Percentiles rank a stretch among this genome's conserved stretches.
These are phyloP conservation scores for Ischnura elegans DNA, from an alignment of 2,888 invertebrate genomes.

Conservation along the genomic window DNA sequence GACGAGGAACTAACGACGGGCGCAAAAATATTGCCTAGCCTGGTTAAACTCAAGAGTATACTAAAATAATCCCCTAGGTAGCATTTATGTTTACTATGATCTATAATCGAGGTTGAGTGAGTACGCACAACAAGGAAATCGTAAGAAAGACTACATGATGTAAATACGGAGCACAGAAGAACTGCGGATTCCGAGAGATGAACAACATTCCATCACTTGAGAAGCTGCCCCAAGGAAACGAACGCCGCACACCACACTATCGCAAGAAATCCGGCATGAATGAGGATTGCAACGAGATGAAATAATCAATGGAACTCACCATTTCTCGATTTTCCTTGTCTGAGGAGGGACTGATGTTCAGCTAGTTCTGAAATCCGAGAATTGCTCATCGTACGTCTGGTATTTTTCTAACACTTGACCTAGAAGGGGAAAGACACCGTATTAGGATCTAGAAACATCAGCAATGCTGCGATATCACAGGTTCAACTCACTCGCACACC, in stretches of 20 bases:
- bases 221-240: background rate
- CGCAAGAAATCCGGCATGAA: background rate
- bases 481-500: background rate
- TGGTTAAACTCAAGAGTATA: too few relatives aligned
- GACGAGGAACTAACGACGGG: too few relatives aligned
- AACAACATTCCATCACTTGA: background rate
- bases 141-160: background rate
- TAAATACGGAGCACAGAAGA: background rate
- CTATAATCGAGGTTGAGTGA: background rate
- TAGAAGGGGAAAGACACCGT: background rate
- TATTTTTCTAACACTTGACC: constrained; percentile 39
- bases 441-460: background rate
- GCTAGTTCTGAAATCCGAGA: constrained; percentile 42
- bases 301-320: constrained; percentile 34
- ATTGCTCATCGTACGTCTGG: constrained; percentile 53
- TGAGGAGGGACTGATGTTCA: constrained; percentile 59
- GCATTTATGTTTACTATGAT: too few relatives aligned
- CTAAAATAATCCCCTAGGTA: too few relatives aligned
- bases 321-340: constrained; percentile 58
- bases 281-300: background rate
- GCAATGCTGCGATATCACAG: background rate
- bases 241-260: background rate
- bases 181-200: background rate
- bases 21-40: too few relatives aligned
- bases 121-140: background rate